Conservation (phyloP, 2,797 vertebrate genomes). For the Lycodopsis pacificus region DNA sequence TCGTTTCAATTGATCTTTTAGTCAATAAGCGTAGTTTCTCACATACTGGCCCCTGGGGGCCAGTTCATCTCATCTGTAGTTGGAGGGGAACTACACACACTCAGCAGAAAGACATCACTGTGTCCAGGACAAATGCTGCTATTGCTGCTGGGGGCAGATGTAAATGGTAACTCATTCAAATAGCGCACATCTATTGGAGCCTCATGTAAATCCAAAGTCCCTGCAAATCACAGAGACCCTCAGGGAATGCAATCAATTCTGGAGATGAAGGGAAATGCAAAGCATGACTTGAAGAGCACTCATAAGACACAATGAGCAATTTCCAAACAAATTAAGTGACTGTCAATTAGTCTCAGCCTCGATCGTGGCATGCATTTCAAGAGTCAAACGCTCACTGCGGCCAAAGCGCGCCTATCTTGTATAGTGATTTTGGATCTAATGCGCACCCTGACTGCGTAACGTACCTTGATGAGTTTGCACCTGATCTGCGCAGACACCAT, state of each 20-base stretch:
- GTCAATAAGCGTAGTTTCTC: constrained; percentile 45
- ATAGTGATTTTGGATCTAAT: too few species aligned
- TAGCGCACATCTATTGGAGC: constrained; percentile 15
- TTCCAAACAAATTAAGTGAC: constrained; percentile 41
- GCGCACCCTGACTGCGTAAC: constrained; percentile 5
- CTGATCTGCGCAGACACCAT: constrained; percentile 96
- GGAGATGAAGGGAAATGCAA: constrained; percentile 60
- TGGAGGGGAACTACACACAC: constrained; percentile 7
- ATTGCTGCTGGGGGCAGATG: constrained; percentile 22
- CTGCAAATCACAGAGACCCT: constrained; percentile 36
- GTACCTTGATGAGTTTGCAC: constrained; percentile 95
- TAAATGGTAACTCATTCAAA: constrained; percentile 48
- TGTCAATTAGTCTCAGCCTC: constrained; percentile 22
- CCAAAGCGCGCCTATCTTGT: background rate
- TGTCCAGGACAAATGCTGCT: constrained; percentile 1
- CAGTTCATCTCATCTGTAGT: constrained; percentile 51
- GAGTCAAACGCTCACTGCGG: constrained; percentile 13
- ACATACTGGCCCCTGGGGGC: constrained; percentile 25
- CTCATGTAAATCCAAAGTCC: background rate
- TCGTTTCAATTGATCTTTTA: constrained; percentile 36
- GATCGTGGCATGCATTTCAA: constrained; percentile 12
- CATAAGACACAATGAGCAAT: constrained; percentile 58
- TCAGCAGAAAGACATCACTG: constrained; percentile 22
- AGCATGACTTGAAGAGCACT: constrained; percentile 57
- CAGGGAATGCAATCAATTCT: constrained; percentile 45